phyloP scores from a whole-genome alignment of 2,888 invertebrate species.

The Spodoptera picta region DNA sequence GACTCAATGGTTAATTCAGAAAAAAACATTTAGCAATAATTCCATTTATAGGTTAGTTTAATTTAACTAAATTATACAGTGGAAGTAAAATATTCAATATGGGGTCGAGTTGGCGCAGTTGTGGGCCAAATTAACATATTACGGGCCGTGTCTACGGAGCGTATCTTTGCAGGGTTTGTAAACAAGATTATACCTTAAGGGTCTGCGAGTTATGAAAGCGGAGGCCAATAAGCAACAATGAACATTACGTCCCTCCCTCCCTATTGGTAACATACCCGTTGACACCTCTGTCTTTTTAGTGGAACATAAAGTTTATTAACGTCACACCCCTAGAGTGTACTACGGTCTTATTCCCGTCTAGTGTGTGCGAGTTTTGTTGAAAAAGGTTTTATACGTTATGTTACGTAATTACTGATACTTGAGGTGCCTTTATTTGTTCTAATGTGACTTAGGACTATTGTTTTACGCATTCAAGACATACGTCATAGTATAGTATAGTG shows the following conservation, averaged over 20 bases:
- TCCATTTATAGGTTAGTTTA: conserved; percentile 56
- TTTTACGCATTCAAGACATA: too few relatives aligned
- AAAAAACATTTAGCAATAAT: conserved; percentile 15
- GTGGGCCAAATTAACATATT: conserved; percentile 77
- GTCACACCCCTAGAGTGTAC: too few relatives aligned
- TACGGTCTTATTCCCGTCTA: too few relatives aligned
- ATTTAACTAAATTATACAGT: conserved; percentile 75
- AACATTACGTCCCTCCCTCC: conserved; percentile 52
- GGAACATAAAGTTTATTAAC: too few relatives aligned
- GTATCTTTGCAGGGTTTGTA: conserved; percentile 66
- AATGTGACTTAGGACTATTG: too few relatives aligned
- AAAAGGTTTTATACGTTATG: too few relatives aligned
- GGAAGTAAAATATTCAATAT: conserved; percentile 79
- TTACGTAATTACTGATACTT: too few relatives aligned
- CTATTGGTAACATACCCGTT: conserved; percentile 43
- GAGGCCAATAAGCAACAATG: conserved; percentile 45
- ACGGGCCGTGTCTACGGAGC: conserved; percentile 66
- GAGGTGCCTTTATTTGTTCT: too few relatives aligned
- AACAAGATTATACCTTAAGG: conserved; percentile 70
- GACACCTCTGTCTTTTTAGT: conserved; percentile 11
- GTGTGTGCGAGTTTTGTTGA: too few relatives aligned
- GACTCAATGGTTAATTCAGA: neutral
- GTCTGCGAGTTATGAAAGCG: conserved; percentile 66
- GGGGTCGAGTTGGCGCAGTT: conserved; percentile 67
- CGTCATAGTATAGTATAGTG: too few relatives aligned